Evolutionary conservation across 1,140 invertebrate species (phyloP).

Genomic region (Brachionus paranguensis): DNA sequence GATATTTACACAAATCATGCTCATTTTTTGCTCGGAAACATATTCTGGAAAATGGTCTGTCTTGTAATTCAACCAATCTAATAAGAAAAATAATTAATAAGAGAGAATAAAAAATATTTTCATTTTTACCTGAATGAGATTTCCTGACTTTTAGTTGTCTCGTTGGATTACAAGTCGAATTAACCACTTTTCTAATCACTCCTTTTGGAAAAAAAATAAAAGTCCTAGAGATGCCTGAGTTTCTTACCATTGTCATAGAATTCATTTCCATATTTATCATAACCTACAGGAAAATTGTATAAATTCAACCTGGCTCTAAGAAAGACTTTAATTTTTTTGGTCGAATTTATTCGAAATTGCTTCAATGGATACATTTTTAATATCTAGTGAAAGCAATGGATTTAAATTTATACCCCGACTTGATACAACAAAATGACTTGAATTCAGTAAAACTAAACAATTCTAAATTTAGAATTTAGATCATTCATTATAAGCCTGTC

Average conservation of each 20-base stretch:
- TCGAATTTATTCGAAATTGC: neutral
- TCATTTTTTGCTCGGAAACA: neutral
- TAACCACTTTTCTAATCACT: neutral
- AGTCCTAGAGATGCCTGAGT: neutral
- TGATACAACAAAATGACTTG: neutral
- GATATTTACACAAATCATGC: neutral
- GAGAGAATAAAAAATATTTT: too few relatives aligned
- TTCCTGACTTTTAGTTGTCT: neutral
- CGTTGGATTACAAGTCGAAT: neutral
- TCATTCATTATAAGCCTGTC: neutral
- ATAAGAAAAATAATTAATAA: too few relatives aligned
- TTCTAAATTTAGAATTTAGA: neutral
- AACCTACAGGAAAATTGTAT: neutral
- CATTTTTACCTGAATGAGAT: neutral
- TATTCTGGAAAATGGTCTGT: constrained; percentile 4
- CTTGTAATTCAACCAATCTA: constrained; percentile 29
- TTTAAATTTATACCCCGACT: neutral
- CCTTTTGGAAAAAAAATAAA: neutral
- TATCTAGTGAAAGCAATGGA: neutral
- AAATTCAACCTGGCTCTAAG: neutral
- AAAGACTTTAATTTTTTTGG: constrained; percentile 5
- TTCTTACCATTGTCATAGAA: constrained; percentile 5
- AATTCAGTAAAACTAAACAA: neutral
- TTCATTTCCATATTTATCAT: constrained; percentile 15
- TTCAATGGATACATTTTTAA: constrained; percentile 27